Evolutionary conservation across 2,113 vertebrate genomes (phyloP).

Genomic region (Aphyosemion australe): DNA sequence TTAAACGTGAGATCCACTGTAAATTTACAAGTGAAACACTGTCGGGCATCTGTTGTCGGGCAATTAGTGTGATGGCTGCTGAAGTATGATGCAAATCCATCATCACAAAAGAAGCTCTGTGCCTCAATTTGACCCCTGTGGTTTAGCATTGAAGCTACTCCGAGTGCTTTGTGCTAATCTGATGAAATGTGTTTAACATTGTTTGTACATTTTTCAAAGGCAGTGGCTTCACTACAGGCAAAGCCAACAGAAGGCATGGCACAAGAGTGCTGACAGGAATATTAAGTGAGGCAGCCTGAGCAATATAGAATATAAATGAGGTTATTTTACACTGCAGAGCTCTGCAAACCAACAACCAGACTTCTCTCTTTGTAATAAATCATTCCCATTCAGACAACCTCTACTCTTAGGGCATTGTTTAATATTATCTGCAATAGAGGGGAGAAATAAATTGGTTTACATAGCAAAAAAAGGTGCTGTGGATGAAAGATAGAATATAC

Average conservation of each 20-base stretch:
- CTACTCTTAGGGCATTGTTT: slow-evolving; percentile 86
- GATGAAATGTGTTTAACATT: slow-evolving; percentile 80
- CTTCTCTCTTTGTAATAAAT: slow-evolving; percentile 86
- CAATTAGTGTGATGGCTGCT: slow-evolving; percentile 29
- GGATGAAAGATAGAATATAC: slow-evolving; percentile 78
- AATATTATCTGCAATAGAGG: slow-evolving; percentile 82
- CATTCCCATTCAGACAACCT: slow-evolving; percentile 83
- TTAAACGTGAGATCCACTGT: too few species aligned
- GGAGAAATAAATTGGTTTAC: slow-evolving; percentile 83
- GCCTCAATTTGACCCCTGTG: slow-evolving; percentile 58
- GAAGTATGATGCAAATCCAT: too few species aligned
- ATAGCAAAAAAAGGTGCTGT: slow-evolving; percentile 71
- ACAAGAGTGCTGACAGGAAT: slow-evolving; percentile 82
- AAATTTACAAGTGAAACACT: slow-evolving; percentile 26
- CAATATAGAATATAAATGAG: slow-evolving; percentile 89
- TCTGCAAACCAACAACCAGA: slow-evolving; percentile 81
- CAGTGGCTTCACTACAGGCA: slow-evolving; percentile 73
- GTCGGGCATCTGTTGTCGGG: slow-evolving; percentile 34
- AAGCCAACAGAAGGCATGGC: slow-evolving; percentile 78
- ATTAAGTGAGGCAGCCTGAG: slow-evolving; percentile 82
- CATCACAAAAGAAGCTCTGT: slow-evolving; percentile 27
- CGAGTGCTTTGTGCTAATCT: slow-evolving; percentile 64
- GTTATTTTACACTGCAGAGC: slow-evolving; percentile 85
- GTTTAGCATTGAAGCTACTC: slow-evolving; percentile 53
- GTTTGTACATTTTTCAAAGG: slow-evolving; percentile 80